Conservation (phyloP, 2,888 invertebrate genomes). For the Noctua janthe region DNA sequence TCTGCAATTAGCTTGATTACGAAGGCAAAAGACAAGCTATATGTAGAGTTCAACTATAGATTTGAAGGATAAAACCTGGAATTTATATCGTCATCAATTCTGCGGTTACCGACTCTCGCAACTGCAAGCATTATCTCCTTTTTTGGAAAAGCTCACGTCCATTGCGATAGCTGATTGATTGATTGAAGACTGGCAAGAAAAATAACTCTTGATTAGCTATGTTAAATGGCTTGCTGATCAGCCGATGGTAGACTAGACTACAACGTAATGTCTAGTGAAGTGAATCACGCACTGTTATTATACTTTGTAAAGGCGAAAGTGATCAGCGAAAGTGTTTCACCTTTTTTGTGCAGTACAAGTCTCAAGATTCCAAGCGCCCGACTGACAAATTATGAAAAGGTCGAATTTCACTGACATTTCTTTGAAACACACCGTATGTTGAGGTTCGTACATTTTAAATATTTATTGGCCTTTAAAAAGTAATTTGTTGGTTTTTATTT, state of each 20-base stretch:
- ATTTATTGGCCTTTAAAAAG: constrained; percentile 32
- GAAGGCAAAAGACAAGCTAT: constrained; percentile 15
- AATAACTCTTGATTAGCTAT: constrained; percentile 48
- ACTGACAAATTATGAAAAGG: constrained; percentile 73
- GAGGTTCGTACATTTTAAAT: constrained; percentile 17
- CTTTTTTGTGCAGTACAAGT: constrained; percentile 60
- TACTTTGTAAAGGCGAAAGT: constrained; percentile 84
- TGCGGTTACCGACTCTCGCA: constrained; percentile 1
- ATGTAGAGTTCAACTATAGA: not conserved
- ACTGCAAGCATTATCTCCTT: constrained; percentile 39
- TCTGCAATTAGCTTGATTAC: constrained; percentile 51
- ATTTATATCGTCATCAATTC: constrained; percentile 8
- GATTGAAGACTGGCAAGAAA: constrained; percentile 51
- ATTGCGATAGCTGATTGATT: constrained; percentile 42
- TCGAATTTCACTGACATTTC: constrained; percentile 71
- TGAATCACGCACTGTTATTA: constrained; percentile 77
- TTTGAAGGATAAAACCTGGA: constrained; percentile 4
- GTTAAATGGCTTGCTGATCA: constrained; percentile 50
- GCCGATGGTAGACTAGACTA: constrained; percentile 40
- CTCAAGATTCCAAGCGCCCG: constrained; percentile 46
- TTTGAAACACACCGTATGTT: constrained; percentile 21
- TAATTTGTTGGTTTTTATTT: constrained; percentile 27
- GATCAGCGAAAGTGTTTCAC: constrained; percentile 82
- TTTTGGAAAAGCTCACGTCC: constrained; percentile 30
- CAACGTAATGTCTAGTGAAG: constrained; percentile 71